Conservation (phyloP, 2,113 vertebrate species). For the Hipposideros armiger region DNA sequence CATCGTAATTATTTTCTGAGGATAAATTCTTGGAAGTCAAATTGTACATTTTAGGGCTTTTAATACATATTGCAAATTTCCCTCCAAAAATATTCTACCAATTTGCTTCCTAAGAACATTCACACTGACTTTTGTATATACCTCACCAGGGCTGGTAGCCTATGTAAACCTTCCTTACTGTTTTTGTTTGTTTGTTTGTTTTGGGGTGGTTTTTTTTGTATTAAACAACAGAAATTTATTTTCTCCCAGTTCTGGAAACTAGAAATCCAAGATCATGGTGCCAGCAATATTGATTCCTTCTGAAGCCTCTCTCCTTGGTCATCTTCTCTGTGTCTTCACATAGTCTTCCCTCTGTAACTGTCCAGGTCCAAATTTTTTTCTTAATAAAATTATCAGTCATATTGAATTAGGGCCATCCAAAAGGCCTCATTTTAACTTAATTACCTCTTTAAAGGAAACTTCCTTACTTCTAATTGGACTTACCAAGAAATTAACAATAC, state of each 20-base stretch:
- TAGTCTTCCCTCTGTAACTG: background rate
- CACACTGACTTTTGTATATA: background rate
- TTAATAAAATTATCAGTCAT: background rate
- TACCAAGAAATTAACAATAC: constrained; percentile 20
- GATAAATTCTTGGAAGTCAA: background rate
- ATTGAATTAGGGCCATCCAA: background rate
- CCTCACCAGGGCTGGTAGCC: background rate
- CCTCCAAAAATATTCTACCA: background rate
- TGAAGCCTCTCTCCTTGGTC: background rate
- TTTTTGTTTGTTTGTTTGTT: background rate
- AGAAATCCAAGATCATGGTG: background rate
- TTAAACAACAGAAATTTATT: background rate
- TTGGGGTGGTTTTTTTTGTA: background rate
- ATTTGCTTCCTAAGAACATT: background rate
- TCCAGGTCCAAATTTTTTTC: background rate
- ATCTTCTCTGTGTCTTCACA: background rate
- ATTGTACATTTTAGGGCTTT: background rate
- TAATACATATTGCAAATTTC: background rate
- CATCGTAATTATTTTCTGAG: constrained; percentile 12
- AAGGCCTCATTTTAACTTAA: background rate
- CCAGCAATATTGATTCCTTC: background rate
- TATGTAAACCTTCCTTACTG: background rate
- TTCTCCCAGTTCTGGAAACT: background rate
- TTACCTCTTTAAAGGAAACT: background rate
- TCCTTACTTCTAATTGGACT: constrained; percentile 19